Conservation (phyloP, 1,140 invertebrate genomes). For the Drosophila bipectinata region DNA sequence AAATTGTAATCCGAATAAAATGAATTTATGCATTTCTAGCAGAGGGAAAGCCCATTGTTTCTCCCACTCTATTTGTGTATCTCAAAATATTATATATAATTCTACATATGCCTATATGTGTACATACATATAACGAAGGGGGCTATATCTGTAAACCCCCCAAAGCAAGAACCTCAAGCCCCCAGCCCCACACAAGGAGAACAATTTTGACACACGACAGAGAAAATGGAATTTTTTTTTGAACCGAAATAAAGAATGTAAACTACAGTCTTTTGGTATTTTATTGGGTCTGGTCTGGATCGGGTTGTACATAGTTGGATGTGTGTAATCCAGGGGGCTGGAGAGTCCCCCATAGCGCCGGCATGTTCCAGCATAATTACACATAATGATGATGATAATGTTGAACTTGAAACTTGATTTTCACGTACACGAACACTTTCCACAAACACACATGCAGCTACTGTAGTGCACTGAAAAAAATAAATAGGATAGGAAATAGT, state of each 20-base stretch:
- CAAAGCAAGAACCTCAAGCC: too few relatives aligned
- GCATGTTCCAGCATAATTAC: constrained; percentile 20
- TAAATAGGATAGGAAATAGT: too few relatives aligned
- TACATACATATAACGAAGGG: constrained; percentile 13
- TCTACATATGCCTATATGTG: constrained; percentile 17
- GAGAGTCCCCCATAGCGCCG: background rate
- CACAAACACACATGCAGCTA: constrained; percentile 7
- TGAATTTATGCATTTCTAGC: constrained; percentile 46
- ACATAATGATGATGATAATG: constrained; percentile 46
- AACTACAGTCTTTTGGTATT: constrained; percentile 47
- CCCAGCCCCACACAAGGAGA: constrained; percentile 3
- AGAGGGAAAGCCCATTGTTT: background rate
- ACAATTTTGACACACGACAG: constrained; percentile 33
- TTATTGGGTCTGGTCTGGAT: constrained; percentile 6
- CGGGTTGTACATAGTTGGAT: background rate
- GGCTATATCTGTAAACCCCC: background rate
- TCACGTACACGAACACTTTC: constrained; percentile 5
- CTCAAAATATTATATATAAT: constrained; percentile 22
- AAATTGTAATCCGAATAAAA: constrained; percentile 20
- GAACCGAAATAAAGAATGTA: constrained; percentile 79
- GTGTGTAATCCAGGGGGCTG: background rate
- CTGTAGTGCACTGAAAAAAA: constrained; percentile 3
- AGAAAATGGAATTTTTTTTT: constrained; percentile 68
- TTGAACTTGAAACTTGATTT: constrained; percentile 57
- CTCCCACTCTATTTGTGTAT: constrained; percentile 9